Base-by-base conservation (phyloP, 2,113 vertebrate genomes). In the Sylvia atricapilla region DNA sequence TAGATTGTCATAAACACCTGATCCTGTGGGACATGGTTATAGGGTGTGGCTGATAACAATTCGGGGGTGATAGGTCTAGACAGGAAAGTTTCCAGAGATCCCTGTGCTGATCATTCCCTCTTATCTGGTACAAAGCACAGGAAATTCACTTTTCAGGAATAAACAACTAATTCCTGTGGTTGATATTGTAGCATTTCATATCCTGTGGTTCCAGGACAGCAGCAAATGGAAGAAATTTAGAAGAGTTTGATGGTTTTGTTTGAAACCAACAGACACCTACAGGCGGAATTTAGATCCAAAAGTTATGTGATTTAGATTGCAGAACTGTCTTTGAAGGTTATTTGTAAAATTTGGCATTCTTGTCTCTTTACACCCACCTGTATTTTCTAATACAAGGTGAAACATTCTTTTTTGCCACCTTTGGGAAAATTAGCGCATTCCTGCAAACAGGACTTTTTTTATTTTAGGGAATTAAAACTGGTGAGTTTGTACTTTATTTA, bases 21-120 rank as follows among this genome's bases (percentile, higher is more conserved):
- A 46, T 28, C 70, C 37, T 18, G 10, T 2, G 1, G 5, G 30
- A 44, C 0, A 0, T 10, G 52, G 4, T 25, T 62, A 3, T 17
- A 3, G 10, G 17, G 6, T 15, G 12, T 47, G 31, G 19, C 15
- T 60, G 75, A 7, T 5, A 18, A 21, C 6, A 37, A 43, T 4
- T 10, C 4, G 6, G 9, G 28, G 43, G 12, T 23, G 58, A 7
- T 17, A 6, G 12, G 13, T 37, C 13, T 41, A 33, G 43, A 15
- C 5, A 7, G 27, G 27, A 8, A 23, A 60, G 15, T 17, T 64
- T 35, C 44, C 53, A 60, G 63, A 25, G 13, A 21, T 6, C 6
- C 35, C 15, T 6, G 12, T 13, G 25, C 20, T 13, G 4, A 18
- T 19, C 14, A 22, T 59, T 80, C 46, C 16, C 25, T 20, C 10